Conservation (phyloP, 1,140 invertebrate genomes). For the Apis mellifera region Amel_HAv3.1 CM009937.2:13497001-13497500, state of each 20-base stretch:
- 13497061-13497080: conserved; percentile 51
- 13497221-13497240: conserved; percentile 61
- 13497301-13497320: conserved; percentile 56
- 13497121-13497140: conserved; percentile 68
- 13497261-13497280: conserved; percentile 77
- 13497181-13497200: neutral
- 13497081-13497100: conserved; percentile 15
- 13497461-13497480: conserved; percentile 91
- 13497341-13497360: conserved; percentile 74
- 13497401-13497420: conserved; percentile 85
- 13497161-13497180: conserved; percentile 42
- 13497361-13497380: conserved; percentile 66
- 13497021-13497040: conserved; percentile 38
- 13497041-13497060: conserved; percentile 57
- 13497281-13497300: conserved; percentile 79
- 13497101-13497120: conserved; percentile 48
- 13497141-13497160: conserved; percentile 63
- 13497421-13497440: conserved; percentile 86
- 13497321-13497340: conserved; percentile 68
- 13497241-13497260: conserved; percentile 65
- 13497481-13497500: conserved; percentile 90
- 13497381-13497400: conserved; percentile 28
- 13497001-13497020: conserved; percentile 57
- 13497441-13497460: conserved; percentile 91
- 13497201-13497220: neutral